Conservation (phyloP, 2,113 vertebrate genomes). For the Sclerurus mexicanus region DNA sequence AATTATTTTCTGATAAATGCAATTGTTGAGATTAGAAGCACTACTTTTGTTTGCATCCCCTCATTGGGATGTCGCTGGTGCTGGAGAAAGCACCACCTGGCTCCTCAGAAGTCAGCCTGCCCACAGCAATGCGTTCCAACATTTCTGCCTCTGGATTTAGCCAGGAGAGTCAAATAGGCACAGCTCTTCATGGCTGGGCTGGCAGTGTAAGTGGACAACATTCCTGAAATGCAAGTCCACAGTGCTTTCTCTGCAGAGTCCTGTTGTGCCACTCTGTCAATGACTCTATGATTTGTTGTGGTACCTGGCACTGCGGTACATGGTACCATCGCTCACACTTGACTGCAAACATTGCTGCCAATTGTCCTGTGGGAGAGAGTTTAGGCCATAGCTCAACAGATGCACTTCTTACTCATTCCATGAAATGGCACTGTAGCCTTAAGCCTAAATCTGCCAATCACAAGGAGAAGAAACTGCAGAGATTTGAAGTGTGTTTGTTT, state of each 20-base stretch:
- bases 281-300: not conserved
- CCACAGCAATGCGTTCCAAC: not conserved
- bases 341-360: not conserved
- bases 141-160: not conserved
- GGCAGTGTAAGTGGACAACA: not conserved
- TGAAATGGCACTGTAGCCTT: not conserved
- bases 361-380: not conserved
- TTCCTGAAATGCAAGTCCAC: not conserved
- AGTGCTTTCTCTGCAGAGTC: not conserved
- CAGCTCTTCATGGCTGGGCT: not conserved
- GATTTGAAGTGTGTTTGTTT: not conserved
- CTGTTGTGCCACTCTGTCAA: not conserved
- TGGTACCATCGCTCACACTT: not conserved
- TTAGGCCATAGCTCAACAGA: not conserved
- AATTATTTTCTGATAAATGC: constrained; percentile 27
- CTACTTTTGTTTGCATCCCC: not conserved
- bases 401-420: not conserved
- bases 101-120: not conserved
- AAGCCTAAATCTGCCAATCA: not conserved
- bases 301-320: not conserved
- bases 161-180: not conserved
- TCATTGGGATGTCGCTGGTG: not conserved
- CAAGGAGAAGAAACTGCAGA: not conserved
- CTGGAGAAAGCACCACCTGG: not conserved
- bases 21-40: not conserved